Evolutionary conservation across 2,113 vertebrate species (phyloP).

Genomic region (Columba livia): DNA sequence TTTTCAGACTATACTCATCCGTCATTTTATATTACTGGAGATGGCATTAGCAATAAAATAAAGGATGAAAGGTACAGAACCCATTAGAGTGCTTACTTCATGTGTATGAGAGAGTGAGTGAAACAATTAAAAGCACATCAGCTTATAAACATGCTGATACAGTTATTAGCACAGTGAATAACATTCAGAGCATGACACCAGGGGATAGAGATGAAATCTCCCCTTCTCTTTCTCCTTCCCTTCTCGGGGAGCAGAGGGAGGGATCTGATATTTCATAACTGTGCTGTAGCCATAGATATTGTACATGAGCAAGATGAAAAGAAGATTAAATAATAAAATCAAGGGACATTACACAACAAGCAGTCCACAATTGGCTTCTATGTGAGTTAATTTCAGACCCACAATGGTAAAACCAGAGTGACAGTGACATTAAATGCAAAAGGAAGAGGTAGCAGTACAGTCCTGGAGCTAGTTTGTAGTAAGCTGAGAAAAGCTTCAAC

Average conservation of each 20-base stretch:
- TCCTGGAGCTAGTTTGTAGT: neutral
- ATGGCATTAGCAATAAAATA: conserved; percentile 80
- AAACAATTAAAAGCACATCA: conserved; percentile 78
- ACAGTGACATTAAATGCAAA: neutral
- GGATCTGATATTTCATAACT: neutral
- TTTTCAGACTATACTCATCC: conserved; percentile 71
- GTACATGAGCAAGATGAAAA: conserved; percentile 14
- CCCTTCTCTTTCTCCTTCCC: neutral
- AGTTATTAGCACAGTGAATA: conserved; percentile 73
- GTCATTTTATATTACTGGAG: conserved; percentile 79
- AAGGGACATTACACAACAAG: neutral
- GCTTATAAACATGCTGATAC: conserved; percentile 76
- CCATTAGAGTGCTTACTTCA: conserved; percentile 75
- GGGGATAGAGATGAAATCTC: conserved; percentile 50
- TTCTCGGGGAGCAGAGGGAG: neutral
- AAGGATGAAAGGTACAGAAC: conserved; percentile 67
- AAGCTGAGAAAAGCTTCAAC: neutral
- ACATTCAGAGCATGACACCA: conserved; percentile 42
- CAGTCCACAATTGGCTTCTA: neutral
- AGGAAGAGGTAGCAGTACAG: neutral
- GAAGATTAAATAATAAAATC: conserved; percentile 40
- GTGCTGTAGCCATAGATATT: neutral
- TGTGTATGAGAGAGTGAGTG: conserved; percentile 48
- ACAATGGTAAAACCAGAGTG: conserved; percentile 4
- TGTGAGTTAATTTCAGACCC: neutral